A percentile compares a stretch with the other conserved stretches of the same genome.
Evolutionary conservation across 2,888 invertebrate genomes (phyloP).

Genomic region (Megalurothrips usitatus): DNA sequence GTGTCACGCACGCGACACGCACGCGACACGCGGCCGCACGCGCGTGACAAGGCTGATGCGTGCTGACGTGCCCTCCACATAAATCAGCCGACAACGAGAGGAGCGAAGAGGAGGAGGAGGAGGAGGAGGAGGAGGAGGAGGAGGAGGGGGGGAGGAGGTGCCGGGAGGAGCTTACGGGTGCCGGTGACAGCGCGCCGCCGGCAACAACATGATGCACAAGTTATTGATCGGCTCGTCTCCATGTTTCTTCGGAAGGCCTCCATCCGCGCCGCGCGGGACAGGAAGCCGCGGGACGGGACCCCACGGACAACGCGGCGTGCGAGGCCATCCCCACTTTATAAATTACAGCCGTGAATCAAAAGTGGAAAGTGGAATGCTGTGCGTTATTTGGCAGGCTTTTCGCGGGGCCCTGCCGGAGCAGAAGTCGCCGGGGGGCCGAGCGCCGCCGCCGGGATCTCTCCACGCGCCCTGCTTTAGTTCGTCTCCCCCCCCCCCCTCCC

Average conservation of each 20-base stretch:
- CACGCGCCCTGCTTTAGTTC: too few relatives aligned
- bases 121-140: too few relatives aligned
- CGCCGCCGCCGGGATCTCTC: not conserved
- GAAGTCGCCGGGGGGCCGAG: not conserved
- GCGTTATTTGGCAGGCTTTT: not conserved
- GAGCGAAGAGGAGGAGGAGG: too few relatives aligned
- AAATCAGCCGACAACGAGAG: too few relatives aligned
- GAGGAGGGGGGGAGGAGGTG: too few relatives aligned
- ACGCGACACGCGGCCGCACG: not conserved
- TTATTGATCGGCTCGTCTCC: not conserved
- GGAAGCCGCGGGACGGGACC: not conserved
- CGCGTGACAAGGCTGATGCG: too few relatives aligned
- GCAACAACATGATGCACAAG: too few relatives aligned
- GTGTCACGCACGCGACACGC: too few relatives aligned
- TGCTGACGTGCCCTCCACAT: too few relatives aligned
- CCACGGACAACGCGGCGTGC: not conserved
- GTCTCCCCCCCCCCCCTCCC: not conserved
- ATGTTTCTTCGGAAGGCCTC: not conserved
- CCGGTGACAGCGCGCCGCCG: not conserved
- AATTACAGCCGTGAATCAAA: constrained; percentile 13
- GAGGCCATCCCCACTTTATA: not conserved
- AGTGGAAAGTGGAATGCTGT: constrained; percentile 6
- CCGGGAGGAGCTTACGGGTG: too few relatives aligned
- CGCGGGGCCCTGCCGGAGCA: not conserved
- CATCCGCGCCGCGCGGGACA: not conserved